Conservation (phyloP, 2,888 invertebrate species). For the Carterocephalus palaemon region DNA sequence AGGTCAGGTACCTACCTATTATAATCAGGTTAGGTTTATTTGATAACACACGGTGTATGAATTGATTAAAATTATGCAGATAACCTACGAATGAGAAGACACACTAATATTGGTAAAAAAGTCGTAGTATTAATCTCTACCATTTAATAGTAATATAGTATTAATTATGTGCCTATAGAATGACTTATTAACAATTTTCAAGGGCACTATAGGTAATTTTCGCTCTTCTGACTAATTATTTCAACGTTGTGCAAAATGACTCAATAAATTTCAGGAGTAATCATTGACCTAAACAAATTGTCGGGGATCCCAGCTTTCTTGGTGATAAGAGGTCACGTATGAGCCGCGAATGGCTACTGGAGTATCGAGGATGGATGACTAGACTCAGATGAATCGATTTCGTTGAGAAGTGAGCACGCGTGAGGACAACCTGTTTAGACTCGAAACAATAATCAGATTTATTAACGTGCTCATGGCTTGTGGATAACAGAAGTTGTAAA, state of each 20-base stretch:
- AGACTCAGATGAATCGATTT: slow-evolving; percentile 45
- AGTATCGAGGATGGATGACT: slow-evolving; percentile 35
- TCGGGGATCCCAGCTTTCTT: slow-evolving; percentile 29
- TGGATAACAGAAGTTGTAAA: slow-evolving; percentile 23
- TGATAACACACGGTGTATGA: no score
- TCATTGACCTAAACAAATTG: slow-evolving; percentile 23
- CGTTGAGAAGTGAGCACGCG: slow-evolving; percentile 55
- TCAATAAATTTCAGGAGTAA: slow-evolving; percentile 9
- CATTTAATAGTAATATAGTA: no score
- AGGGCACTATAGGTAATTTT: no score
- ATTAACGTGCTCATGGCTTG: background rate
- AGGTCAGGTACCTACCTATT: no score
- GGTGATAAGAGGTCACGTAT: slow-evolving; percentile 62
- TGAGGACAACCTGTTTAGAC: no score
- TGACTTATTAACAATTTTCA: no score
- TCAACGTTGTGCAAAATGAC: slow-evolving; percentile 7
- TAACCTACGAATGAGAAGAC: no score
- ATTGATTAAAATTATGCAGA: no score
- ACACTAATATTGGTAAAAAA: no score
- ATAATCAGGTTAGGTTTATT: no score
- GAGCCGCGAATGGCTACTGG: slow-evolving; percentile 34
- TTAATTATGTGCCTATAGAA: no score
- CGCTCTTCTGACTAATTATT: background rate
- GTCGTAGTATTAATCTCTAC: no score
- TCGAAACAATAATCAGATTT: background rate